phyloP scores from a whole-genome alignment of 2,797 vertebrate species.

The Schizothorax lantsangensis region DNA sequence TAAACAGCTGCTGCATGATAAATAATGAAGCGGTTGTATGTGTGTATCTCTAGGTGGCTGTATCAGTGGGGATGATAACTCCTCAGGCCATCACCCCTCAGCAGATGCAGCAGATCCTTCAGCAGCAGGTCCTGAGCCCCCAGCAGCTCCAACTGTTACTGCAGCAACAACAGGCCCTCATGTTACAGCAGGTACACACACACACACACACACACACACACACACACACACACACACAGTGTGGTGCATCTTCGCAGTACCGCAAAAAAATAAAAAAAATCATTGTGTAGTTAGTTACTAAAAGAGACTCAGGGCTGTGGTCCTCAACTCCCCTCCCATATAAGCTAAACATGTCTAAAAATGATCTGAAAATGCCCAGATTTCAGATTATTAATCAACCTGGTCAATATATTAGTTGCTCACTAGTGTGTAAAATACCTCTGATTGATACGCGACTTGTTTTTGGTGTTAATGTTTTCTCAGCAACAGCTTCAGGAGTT shows the following conservation, averaged over 20 bases:
- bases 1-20: not conserved
- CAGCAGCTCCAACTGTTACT: conserved; percentile 97
- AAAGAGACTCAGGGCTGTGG: not conserved
- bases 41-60: conserved; percentile 82
- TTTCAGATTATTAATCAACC: too few species aligned
- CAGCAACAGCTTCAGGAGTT: conserved; percentile 99
- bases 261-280: not conserved
- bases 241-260: not conserved
- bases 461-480: conserved; percentile 50
- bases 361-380: not conserved
- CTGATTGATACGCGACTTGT: not conserved
- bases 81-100: conserved; percentile 97
- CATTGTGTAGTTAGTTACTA: not conserved
- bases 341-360: not conserved
- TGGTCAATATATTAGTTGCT: not conserved
- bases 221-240: not conserved
- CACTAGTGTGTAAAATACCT: not conserved
- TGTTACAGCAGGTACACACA: conserved; percentile 94
- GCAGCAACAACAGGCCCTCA: conserved; percentile 98
- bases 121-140: conserved; percentile 94
- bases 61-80: conserved; percentile 95
- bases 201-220: not conserved
- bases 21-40: not conserved
- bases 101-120: conserved; percentile 93
- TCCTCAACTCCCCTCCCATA: not conserved